A percentile compares a stretch with the other conserved stretches of the same genome.
Evolutionary conservation across 2,888 invertebrate species (phyloP).

Genomic region (Athalia cordata): DNA sequence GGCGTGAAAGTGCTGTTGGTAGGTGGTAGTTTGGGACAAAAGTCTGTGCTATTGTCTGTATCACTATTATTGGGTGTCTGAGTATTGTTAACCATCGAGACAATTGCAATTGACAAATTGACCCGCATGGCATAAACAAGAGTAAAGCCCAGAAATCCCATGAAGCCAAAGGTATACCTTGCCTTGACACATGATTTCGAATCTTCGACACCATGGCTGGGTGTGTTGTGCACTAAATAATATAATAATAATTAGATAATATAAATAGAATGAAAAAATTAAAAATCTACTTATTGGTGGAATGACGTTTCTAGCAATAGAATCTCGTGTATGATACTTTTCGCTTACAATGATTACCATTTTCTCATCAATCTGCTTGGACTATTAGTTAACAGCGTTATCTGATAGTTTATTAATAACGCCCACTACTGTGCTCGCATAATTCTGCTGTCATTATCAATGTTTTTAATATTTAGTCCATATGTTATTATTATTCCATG

Average conservation of each 20-base stretch:
- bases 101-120: conserved; percentile 94
- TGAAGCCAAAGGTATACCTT: conserved; percentile 85
- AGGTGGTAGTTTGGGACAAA: conserved; percentile 74
- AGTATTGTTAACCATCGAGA: conserved; percentile 93
- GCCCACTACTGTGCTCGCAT: too few relatives aligned
- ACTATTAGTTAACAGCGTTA: too few relatives aligned
- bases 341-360: too few relatives aligned
- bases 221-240: conserved; percentile 54
- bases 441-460: too few relatives aligned
- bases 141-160: conserved; percentile 92
- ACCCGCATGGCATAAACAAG: conserved; percentile 94
- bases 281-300: too few relatives aligned
- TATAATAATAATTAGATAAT: not conserved
- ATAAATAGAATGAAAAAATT: too few relatives aligned
- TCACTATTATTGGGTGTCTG: conserved; percentile 75
- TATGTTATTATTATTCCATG: too few relatives aligned
- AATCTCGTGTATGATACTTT: too few relatives aligned
- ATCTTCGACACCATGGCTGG: conserved; percentile 73
- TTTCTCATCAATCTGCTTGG: too few relatives aligned
- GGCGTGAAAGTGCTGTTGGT: conserved; percentile 68
- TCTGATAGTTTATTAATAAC: too few relatives aligned
- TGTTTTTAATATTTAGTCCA: too few relatives aligned
- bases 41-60: conserved; percentile 76
- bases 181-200: conserved; percentile 83
- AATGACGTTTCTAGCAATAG: too few relatives aligned